Evolutionary conservation across 2,113 vertebrate species (phyloP), one percentile per base, ranked within the genome.

Genomic region (Erpornis zantholeuca): DNA sequence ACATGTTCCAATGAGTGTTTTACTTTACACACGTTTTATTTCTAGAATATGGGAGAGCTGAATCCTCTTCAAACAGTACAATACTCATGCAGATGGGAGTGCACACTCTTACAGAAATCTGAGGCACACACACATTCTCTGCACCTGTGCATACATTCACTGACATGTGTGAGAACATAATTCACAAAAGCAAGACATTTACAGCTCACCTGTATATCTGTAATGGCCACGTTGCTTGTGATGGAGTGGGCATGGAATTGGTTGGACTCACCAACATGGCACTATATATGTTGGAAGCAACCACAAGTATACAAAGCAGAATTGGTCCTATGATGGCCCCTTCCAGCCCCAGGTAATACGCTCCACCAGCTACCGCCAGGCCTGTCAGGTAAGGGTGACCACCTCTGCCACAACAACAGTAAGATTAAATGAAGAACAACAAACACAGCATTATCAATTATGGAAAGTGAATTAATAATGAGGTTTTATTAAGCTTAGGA

Each of bases 291-390:
- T 99, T 99, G 75, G 99, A 99, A 38, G 99, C 99, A 73, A 99
- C 99, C 84, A 99, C 99, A 68, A 99, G 98, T 95, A 99, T 99
- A 95, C 99, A 99, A 80, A 99, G 99, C 21, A 99, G 98, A 93
- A 99, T 99, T 77, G 99, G 99, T 69, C 99, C 99, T 27, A 99
- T 99, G 96, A 99, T 99, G 19, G 99, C 99, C 49, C 99, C 99
- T 97, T 99, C 99, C 61, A 99, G 97, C 56, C 99, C 99, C 68
- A 99, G 97, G 94, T 99, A 99, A 96, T 99, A 99, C 0, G 99
- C 99, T 49, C 99, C 99, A 3, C 99, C 99, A 68, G 99, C 99
- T 82, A 99, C 99, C 0, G 99, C 99, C 76, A 99, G 97, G 47
- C 99, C 99, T 3, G 99, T 99, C 95, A 99, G 97, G 95, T 99